Base-by-base conservation (phyloP, 2,113 vertebrate species). In the Tachysurus vachellii region DNA sequence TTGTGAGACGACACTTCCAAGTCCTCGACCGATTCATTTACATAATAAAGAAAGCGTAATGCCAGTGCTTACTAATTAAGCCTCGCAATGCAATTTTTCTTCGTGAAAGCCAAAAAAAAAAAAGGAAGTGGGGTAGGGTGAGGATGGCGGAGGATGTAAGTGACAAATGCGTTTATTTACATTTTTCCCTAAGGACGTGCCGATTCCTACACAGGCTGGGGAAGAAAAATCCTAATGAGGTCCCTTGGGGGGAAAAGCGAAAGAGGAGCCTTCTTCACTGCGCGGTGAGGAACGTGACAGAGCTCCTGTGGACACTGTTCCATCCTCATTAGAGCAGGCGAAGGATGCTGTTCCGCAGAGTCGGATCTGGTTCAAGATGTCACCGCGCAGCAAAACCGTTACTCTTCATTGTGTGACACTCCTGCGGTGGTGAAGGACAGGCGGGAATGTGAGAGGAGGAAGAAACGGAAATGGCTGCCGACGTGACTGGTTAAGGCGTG, bases 51-150 rank as follows among this genome's bases (percentile, higher is more conserved):
- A 91, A 91, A 84, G 73, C 85, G 36, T 90, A 91, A 92, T 89
- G 90, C 87, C 90, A 88, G 85, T 42, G 85, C 89, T 91, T 90
- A 89, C 90, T 92, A 93, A 93, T 93, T 91, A 93, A 92, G 90
- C 91, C 88, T 90, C 82, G 66, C 91, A 76, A 89, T 89, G 88
- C 88, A 90, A 89, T 92, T 91, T 90, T 85, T 91, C 92, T 88
- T 90, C 70, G 59, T 88, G 81, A 90, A 90, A 66, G 44, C 47
- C 4, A 42, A 80, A 54, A 12, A 44, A 36, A 47, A 23, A 73
- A 68, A 54, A 82, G 77, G 75, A 54, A 17, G 50, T 28, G 73
- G 47, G 76, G 81, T 70, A 28, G 80, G 71, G 59, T 17, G 64
- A 85, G 47, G 66, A 77, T 66, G 83, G 80, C 26, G 81, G 61